Evolutionary conservation across 2,113 vertebrate genomes (phyloP).

Genomic region (Caracal caracal): DNA sequence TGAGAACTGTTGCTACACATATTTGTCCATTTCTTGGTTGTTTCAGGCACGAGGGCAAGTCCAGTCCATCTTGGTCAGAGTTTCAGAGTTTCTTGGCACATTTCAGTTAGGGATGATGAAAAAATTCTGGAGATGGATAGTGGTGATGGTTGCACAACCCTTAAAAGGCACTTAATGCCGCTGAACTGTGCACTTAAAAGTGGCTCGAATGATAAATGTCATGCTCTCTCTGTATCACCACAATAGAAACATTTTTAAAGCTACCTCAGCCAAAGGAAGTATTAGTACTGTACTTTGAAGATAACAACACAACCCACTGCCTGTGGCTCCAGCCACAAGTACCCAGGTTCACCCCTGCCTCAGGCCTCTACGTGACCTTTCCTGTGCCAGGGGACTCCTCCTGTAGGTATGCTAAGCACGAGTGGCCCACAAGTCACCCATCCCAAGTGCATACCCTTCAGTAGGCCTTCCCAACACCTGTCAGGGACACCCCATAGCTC

Average conservation of each 20-base stretch:
- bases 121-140: neutral
- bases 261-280: neutral
- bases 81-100: neutral
- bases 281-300: neutral
- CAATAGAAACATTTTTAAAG: neutral
- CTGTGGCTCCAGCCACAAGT: neutral
- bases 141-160: neutral
- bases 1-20: neutral
- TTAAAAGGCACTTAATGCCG: neutral
- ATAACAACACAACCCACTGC: neutral
- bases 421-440: neutral
- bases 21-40: neutral
- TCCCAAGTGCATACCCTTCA: neutral
- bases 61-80: neutral
- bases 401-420: neutral
- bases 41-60: neutral
- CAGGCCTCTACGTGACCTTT: too few relatives aligned
- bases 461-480: neutral
- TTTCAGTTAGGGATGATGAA: neutral
- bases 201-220: neutral
- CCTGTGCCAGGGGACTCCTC: neutral
- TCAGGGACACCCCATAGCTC: neutral
- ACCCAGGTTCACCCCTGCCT: neutral
- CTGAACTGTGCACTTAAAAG: neutral
- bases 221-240: neutral